A percentile compares a stretch with the other conserved stretches of the same genome.
These are phyloP conservation scores for Onychorhynchus coronatus DNA, from an alignment of 2,113 vertebrate species.

Conservation along the genomic window DNA sequence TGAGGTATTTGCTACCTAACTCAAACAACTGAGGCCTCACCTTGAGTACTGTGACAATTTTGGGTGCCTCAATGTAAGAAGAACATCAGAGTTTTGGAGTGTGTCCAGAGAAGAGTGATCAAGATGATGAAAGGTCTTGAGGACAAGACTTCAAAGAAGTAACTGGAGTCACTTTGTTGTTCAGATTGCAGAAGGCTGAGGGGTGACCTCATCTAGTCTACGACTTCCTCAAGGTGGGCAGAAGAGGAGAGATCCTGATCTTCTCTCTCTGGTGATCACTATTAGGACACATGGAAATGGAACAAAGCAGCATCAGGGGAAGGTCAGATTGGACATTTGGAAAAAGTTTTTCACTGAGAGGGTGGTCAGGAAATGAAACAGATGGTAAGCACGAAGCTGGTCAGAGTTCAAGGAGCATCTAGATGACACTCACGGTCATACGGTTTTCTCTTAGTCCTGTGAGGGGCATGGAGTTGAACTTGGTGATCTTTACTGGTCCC, in stretches of 20 bases:
- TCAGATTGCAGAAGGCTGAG: background rate
- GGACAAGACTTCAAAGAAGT: fast-evolving
- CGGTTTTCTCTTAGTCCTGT: background rate
- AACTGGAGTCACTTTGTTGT: background rate
- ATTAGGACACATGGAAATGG: background rate
- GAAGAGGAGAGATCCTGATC: fast-evolving
- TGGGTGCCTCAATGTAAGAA: background rate
- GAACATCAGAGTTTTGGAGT: background rate
- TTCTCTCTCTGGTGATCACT: background rate
- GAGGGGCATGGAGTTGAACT: background rate
- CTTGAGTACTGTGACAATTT: background rate
- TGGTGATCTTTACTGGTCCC: fast-evolving
- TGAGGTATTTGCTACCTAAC: background rate
- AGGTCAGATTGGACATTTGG: background rate
- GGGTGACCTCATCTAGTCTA: background rate
- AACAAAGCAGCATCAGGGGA: background rate
- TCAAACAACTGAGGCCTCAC: background rate
- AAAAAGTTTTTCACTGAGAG: background rate
- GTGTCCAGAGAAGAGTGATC: background rate
- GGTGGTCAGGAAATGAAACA: background rate
- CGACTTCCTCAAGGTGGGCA: background rate
- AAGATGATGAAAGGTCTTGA: background rate
- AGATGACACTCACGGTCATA: fast-evolving
- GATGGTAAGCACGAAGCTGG: background rate
- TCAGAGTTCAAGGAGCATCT: background rate